Conservation (phyloP, 2,888 invertebrate species). For the Autographa gamma region DNA sequence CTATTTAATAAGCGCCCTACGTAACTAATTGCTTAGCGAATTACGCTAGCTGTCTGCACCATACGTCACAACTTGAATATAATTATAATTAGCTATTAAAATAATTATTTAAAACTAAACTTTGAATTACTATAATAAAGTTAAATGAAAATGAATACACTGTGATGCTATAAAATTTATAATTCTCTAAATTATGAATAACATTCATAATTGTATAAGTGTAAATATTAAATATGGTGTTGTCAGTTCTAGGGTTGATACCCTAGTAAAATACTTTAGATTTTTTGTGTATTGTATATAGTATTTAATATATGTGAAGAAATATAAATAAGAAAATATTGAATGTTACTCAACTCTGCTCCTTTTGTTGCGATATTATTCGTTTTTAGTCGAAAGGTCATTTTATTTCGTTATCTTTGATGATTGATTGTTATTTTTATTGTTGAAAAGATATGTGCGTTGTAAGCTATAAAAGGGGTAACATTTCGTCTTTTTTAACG, state of each 20-base stretch:
- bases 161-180: slow-evolving; percentile 85
- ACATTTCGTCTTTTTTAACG: neutral
- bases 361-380: slow-evolving; percentile 40
- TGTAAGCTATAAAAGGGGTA: neutral
- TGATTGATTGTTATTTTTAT: neutral
- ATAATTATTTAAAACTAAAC: slow-evolving; percentile 41
- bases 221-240: slow-evolving; percentile 54
- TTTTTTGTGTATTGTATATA: slow-evolving; percentile 63
- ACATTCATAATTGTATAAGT: slow-evolving; percentile 58
- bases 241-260: slow-evolving; percentile 55
- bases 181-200: slow-evolving; percentile 61
- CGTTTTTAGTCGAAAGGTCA: slow-evolving; percentile 24
- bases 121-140: slow-evolving; percentile 52
- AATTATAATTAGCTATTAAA: slow-evolving; percentile 36
- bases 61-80: slow-evolving; percentile 39
- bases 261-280: slow-evolving; percentile 63
- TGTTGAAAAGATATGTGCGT: slow-evolving; percentile 17
- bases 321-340: slow-evolving; percentile 46
- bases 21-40: neutral
- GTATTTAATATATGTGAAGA: slow-evolving; percentile 53
- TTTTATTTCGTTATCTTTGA: neutral
- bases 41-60: neutral
- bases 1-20: neutral
- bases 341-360: slow-evolving; percentile 49
- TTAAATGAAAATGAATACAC: slow-evolving; percentile 78